Evolutionary conservation across 2,113 vertebrate genomes (phyloP).

Genomic region (Xiphorhynchus elegans): DNA sequence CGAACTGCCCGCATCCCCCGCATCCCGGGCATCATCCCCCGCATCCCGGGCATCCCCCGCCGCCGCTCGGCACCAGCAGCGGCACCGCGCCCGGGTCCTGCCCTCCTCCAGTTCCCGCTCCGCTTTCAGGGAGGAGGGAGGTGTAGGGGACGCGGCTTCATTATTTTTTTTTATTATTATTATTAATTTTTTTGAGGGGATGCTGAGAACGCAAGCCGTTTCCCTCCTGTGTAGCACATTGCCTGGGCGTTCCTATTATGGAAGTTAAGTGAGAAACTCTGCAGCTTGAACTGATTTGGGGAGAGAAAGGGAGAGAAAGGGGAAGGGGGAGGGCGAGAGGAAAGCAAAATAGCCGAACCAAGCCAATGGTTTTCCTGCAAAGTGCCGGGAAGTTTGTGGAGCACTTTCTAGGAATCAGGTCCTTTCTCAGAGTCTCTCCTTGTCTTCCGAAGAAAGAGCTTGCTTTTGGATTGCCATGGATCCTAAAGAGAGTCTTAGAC

Average conservation of each 20-base stretch:
- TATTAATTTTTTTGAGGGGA: not conserved
- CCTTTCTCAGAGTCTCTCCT: constrained; percentile 46
- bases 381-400: constrained; percentile 75
- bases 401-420: constrained; percentile 76
- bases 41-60: not conserved
- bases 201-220: not conserved
- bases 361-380: constrained; percentile 61
- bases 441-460: constrained; percentile 70
- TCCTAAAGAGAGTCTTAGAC: constrained; percentile 60
- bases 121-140: constrained; percentile 28
- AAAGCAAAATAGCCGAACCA: constrained; percentile 28
- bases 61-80: not conserved
- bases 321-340: constrained; percentile 36
- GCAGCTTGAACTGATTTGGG: constrained; percentile 67
- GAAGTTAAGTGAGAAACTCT: constrained; percentile 75
- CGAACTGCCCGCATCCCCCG: not conserved
- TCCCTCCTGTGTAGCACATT: constrained; percentile 28
- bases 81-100: constrained; percentile 36
- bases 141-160: not conserved
- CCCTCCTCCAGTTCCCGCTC: constrained; percentile 23
- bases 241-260: constrained; percentile 64
- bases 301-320: constrained; percentile 30
- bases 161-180: not conserved
- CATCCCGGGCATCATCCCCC: not conserved
- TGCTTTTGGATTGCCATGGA: constrained; percentile 71